phyloP scores from a whole-genome alignment of 2,888 invertebrate genomes.

The Xylota segnis region DNA sequence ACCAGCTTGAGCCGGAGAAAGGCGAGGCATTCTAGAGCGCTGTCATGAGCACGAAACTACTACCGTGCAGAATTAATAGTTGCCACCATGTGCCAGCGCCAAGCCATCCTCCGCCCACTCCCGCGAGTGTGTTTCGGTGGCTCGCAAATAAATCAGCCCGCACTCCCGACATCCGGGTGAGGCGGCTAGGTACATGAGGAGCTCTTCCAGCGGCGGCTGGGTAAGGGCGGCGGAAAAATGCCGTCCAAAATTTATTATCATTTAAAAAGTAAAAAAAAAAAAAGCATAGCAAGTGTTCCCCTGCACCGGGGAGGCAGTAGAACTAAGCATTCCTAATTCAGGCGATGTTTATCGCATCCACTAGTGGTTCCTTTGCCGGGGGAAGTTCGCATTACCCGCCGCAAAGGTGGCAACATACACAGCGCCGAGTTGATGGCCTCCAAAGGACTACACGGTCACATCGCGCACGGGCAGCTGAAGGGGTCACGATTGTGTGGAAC shows the following conservation, averaged over 20 bases:
- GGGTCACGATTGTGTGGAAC: neutral
- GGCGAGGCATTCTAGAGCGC: conserved; percentile 58
- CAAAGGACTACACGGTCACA: conserved; percentile 33
- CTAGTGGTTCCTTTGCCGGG: conserved; percentile 57
- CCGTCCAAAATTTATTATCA: conserved; percentile 75
- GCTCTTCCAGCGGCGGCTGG: neutral
- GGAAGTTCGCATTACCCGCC: conserved; percentile 45
- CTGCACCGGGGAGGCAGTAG: conserved; percentile 5
- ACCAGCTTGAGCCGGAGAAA: conserved; percentile 11
- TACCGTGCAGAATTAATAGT: conserved; percentile 70
- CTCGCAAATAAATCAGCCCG: conserved; percentile 68
- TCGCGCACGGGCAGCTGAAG: conserved; percentile 33
- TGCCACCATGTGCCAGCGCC: conserved; percentile 66
- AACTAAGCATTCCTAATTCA: conserved; percentile 66
- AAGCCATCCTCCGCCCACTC: conserved; percentile 16
- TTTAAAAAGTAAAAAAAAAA: conserved; percentile 41
- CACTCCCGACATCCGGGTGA: conserved; percentile 45
- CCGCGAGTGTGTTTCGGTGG: conserved; percentile 55
- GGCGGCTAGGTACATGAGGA: conserved; percentile 33
- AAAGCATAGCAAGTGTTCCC: conserved; percentile 48
- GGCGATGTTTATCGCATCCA: conserved; percentile 71
- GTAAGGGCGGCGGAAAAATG: conserved; percentile 53
- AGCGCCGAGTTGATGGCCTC: conserved; percentile 57
- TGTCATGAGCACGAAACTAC: conserved; percentile 72
- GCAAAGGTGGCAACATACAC: conserved; percentile 70